Evolutionary conservation across 2,888 invertebrate species (phyloP).

Genomic region (Mayetiola destructor): DNA sequence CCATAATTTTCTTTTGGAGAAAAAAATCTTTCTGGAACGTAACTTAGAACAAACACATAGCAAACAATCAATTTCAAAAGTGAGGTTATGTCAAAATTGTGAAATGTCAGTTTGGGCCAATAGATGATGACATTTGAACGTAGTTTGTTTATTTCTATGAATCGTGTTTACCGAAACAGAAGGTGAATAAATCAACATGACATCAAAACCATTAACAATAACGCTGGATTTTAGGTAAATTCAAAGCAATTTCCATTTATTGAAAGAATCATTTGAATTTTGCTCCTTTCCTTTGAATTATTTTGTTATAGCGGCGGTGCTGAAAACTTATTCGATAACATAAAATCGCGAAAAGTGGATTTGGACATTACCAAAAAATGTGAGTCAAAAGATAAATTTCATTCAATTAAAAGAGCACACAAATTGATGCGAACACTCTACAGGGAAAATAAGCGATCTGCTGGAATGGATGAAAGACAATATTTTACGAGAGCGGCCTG

Average conservation of each 20-base stretch:
- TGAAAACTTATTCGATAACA: conserved; percentile 74
- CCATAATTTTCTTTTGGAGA: no score
- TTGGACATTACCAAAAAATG: conserved; percentile 43
- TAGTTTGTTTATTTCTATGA: background rate
- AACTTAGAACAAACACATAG: no score
- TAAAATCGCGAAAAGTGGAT: conserved; percentile 53
- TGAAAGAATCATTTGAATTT: background rate
- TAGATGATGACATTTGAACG: background rate
- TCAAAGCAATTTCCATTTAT: background rate
- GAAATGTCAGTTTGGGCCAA: no score
- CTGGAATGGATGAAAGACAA: conserved; percentile 75
- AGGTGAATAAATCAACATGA: conserved; percentile 16
- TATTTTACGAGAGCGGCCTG: conserved; percentile 67
- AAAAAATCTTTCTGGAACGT: no score
- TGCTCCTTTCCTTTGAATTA: conserved; percentile 16
- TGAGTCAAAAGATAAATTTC: conserved; percentile 21
- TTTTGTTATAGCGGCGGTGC: conserved; percentile 63
- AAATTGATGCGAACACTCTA: conserved; percentile 25
- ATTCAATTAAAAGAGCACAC: background rate
- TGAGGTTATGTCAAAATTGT: no score
- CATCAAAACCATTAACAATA: conserved; percentile 23
- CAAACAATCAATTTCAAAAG: no score
- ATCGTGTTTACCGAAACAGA: background rate
- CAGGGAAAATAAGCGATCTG: conserved; percentile 56
- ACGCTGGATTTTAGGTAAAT: conserved; percentile 28